phyloP scores from a whole-genome alignment of 2,888 invertebrate species.

The Oxytorus armatus region DNA sequence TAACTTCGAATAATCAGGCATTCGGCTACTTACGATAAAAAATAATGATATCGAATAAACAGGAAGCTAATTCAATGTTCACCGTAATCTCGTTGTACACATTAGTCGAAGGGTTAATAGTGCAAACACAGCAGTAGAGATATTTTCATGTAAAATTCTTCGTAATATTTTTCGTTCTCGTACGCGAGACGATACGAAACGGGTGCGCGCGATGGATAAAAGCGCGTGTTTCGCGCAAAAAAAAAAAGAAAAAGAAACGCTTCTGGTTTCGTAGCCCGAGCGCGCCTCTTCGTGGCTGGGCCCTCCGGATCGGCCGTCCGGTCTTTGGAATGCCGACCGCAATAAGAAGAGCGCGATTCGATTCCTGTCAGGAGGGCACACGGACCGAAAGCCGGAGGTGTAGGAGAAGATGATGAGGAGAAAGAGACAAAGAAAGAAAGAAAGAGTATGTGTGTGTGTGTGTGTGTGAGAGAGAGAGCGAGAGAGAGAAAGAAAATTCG shows the following conservation, averaged over 20 bases:
- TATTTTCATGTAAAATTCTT: slow-evolving; percentile 11
- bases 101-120: too few species aligned
- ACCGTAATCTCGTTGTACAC: too few species aligned
- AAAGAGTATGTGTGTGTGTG: too few species aligned
- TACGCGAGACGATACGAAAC: not conserved
- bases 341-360: slow-evolving; percentile 71
- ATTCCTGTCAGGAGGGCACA: slow-evolving; percentile 68
- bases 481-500: slow-evolving; percentile 39
- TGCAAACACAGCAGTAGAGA: not conserved
- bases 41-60: too few species aligned
- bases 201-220: not conserved
- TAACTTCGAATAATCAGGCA: too few species aligned
- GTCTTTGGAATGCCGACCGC: slow-evolving; percentile 79
- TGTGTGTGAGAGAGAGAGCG: too few species aligned
- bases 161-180: slow-evolving; percentile 28
- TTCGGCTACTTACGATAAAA: too few species aligned
- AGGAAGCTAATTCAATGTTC: too few species aligned
- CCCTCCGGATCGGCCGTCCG: slow-evolving; percentile 67
- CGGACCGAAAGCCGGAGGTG: slow-evolving; percentile 35
- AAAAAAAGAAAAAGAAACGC: slow-evolving; percentile 32
- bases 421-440: slow-evolving; percentile 9
- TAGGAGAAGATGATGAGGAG: slow-evolving; percentile 30
- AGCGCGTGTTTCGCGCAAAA: slow-evolving; percentile 16
- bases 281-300: slow-evolving; percentile 28
- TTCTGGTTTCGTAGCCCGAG: slow-evolving; percentile 38